A percentile compares a stretch with the other conserved stretches of the same genome.
Evolutionary conservation across 2,113 vertebrate species (phyloP).

Genomic region (Herpetotheres cachinnans): DNA sequence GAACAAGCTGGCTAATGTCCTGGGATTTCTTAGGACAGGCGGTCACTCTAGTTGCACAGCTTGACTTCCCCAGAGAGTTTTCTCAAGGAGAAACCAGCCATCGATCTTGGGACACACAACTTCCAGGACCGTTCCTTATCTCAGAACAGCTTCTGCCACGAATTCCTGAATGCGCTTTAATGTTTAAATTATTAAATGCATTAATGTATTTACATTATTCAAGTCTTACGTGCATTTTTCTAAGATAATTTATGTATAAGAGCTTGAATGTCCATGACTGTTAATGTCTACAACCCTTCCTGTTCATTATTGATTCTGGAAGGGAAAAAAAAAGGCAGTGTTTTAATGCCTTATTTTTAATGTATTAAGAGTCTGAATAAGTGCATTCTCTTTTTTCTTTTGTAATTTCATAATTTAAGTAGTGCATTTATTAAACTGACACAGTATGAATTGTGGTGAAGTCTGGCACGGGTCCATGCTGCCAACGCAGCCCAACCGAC

Average conservation of each 20-base stretch:
- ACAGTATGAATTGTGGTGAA: constrained; percentile 86
- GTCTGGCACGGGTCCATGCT: constrained; percentile 78
- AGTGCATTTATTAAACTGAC: constrained; percentile 99
- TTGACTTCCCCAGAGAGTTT: constrained; percentile 60
- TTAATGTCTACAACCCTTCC: constrained; percentile 95
- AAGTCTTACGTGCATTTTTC: constrained; percentile 99
- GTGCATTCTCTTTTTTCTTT: constrained; percentile 99
- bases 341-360: constrained; percentile 93
- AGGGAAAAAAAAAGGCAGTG: constrained; percentile 90
- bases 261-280: constrained; percentile 96
- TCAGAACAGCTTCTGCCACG: constrained; percentile 77
- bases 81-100: constrained; percentile 79
- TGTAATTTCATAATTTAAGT: constrained; percentile 99
- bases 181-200: constrained; percentile 99
- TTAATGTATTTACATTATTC: constrained; percentile 99
- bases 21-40: constrained; percentile 52
- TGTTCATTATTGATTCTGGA: constrained; percentile 99
- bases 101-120: constrained; percentile 76
- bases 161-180: constrained; percentile 86
- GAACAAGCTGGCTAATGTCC: constrained; percentile 20
- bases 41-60: constrained; percentile 8
- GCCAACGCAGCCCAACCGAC: constrained; percentile 69
- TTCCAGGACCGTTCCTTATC: constrained; percentile 78
- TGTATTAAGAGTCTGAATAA: constrained; percentile 99
- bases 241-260: constrained; percentile 98